Evolutionary conservation across 2,888 invertebrate species (phyloP), one percentile per base, ranked within the genome.

Genomic region (Cheilosia soror): DNA sequence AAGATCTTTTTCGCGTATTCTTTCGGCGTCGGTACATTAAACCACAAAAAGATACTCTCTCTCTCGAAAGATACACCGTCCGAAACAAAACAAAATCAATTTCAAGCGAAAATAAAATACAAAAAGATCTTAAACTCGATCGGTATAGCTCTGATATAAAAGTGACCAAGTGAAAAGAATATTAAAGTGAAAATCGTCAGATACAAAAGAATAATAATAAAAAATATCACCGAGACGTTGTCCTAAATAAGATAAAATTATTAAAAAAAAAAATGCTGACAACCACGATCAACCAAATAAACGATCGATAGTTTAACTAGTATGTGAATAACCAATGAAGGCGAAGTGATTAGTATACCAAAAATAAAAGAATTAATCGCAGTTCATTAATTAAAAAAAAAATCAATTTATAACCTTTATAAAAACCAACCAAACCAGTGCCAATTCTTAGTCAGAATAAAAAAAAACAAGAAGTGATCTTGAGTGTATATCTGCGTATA

Each of bases 1-100:
- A 89, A 90, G 91, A 91, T 91, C 91, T 88, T 87, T 71, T 78
- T 71, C 84, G 75, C 75, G 75, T 37, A 51, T 85, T 85, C 47
- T 44, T 63, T 40, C 73, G 62, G 68, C 51, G 60, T 58, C 57
- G 44, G 60, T 51, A 15, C 13, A 11, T 25, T 31, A 25, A 20
- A 58, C 49, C 13, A 47, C 51, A 60, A 60, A 69, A 58, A 49
- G 15, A 58, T 9, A 47, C 13, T 60, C 49, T 51, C 60, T 69
- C 63, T 57, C 57, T 37, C 63, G 55, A 78, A 62, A 69, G 60
- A 77, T 51, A 72, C 60, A 72, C 31, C 51, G 62, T 53, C 2
- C 13, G 15, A 33, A 6, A 65, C n/a, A 58, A 55, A 42, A 9
- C 29, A 40, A 65, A 66, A 42, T 13, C 6, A 62, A 60, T 60